Base-by-base conservation (phyloP, 2,797 vertebrate species). In the Alcedo quadribrachys region DNA sequence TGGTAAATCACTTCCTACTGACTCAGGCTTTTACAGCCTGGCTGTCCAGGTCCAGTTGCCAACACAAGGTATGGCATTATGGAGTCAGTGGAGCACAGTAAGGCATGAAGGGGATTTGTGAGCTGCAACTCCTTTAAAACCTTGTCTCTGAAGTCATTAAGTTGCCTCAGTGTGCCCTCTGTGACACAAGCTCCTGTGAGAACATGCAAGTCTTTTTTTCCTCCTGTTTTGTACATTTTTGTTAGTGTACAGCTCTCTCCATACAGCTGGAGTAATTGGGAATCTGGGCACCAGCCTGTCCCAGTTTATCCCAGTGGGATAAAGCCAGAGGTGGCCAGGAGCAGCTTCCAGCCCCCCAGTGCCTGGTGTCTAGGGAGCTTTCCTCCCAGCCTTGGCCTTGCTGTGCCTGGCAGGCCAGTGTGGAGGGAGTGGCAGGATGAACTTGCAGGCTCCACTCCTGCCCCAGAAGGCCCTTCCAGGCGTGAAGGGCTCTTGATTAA, bases 201-300 rank as follows among this genome's bases (percentile, higher is more conserved):
- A 37, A 37, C 37, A 6, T 37, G 37, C 37, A 37, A 37, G 37
- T 37, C 37, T 14, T 21, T 22, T 48, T 13, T 25, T 48, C 22
- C 46, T 13, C 46, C 46, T 0, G 0, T 13, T 7, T 20, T 27
- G 7, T 6, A 11, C 6, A 1, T 1, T 30, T 27, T 30, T 9
- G 51, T 57, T 24, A 5, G 2, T 8, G 15, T 22, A 5, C 8
- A 6, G 37, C 43, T 65, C 8, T 67, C 30, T 50, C 25, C 27
- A 9, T 50, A 53, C 3, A 5, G 1, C 22, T 33, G 43, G 40
- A 11, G 15, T 24, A 28, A 24, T 35, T 10, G 18, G 40, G 42
- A 37, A 33, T 42, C 35, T 4, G 0, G 43, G 27, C 22, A 12
- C 13, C 12, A 12, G 3, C 27, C 15, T 4, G 2, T 53, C 17